Percentiles rank a stretch among this genome's conserved stretches.
Evolutionary conservation across 2,797 vertebrate genomes (phyloP).

Genomic region (Anguilla obscura): DNA sequence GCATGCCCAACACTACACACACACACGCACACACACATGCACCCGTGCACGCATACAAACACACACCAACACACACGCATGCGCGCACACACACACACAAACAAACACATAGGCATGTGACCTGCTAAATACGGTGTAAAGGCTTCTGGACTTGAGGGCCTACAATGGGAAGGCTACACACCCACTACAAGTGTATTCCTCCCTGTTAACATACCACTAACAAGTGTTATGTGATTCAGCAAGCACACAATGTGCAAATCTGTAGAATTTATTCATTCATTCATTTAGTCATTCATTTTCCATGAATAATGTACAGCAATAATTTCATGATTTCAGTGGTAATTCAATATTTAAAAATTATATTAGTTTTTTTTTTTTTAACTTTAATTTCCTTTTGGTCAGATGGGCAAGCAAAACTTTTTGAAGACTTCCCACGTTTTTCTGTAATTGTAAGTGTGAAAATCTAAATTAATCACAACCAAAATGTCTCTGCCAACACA

Average conservation of each 20-base stretch:
- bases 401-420: not conserved
- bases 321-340: not conserved
- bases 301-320: not conserved
- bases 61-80: not conserved
- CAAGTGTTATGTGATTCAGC: too few relatives aligned
- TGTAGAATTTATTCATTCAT: not conserved
- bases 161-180: too few relatives aligned
- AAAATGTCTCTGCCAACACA: slow-evolving; percentile 5
- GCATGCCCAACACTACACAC: not conserved
- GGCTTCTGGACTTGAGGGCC: not conserved
- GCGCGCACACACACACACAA: not conserved
- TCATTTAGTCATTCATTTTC: not conserved
- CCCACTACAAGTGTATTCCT: too few relatives aligned
- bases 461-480: slow-evolving; percentile 19
- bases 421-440: not conserved
- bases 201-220: not conserved
- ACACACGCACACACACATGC: not conserved
- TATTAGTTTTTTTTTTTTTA: not conserved
- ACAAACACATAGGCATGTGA: not conserved
- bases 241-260: not conserved
- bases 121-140: not conserved
- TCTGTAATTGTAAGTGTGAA: not conserved
- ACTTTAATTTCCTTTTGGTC: not conserved
- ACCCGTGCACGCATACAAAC: not conserved
- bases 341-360: not conserved